Base-by-base conservation (phyloP, 2,113 vertebrate genomes). In the Plecturocebus donacophilus region DNA sequence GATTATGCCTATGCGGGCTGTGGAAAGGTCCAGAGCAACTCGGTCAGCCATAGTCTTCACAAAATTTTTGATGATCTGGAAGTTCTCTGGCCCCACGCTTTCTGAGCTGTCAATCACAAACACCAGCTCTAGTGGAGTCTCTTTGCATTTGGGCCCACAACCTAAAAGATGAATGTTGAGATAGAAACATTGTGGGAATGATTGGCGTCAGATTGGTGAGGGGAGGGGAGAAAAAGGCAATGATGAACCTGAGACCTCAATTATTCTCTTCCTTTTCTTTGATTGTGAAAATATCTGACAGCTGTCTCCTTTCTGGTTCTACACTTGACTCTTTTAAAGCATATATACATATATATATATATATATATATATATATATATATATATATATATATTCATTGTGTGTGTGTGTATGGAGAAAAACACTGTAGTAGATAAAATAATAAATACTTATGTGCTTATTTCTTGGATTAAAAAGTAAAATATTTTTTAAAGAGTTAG, bases 31-130 rank as follows among this genome's bases (percentile, higher is more conserved):
- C 77, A 99, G 97, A 0, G 97, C 91, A 71, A 99, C 11, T 7
- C 96, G 98, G 92, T 99, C 99, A 0, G 99, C 98, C 25, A 99
- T 96, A 5, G 98, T 96, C 76, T 98, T 99, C 92, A 99, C 98
- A 95, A 99, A 99, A 90, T 98, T 98, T 98, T 99, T 99, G 73
- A 99, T 98, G 96, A 99, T 80, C 30, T 99, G 97, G 81, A 99
- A 99, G 98, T 99, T 99, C 3, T 99, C 98, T 5, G 98, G 99
- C 3, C 99, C 99, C 58, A 99, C 99, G 0, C 99, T 99, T 98
- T 99, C 99, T 30, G 99, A 99, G 96, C 99, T 99, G 98, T 99
- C 99, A 25, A 99, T 99, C 83, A 99, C 99, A 84, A 99, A 99
- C 40, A 99, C 98, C 66, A 99, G 98, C 92, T 99, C 99, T 96